Base-by-base conservation (phyloP, 2,888 invertebrate species). In the Lycia hirtaria region DNA sequence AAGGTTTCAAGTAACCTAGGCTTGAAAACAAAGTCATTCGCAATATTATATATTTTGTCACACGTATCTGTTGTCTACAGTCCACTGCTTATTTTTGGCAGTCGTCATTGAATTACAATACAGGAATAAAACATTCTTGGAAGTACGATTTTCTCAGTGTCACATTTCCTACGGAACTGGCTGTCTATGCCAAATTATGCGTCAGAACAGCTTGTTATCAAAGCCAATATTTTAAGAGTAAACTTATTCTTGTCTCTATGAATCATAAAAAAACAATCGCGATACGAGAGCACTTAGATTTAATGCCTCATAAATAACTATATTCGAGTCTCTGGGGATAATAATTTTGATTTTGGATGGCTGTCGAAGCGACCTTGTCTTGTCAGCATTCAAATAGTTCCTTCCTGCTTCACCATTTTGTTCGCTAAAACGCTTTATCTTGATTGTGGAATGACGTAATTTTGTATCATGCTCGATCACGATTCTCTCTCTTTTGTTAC, bases 221-320 rank as follows among this genome's bases (percentile, higher is more conserved):
- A 73, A 59, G 62, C 35, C 43, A 62, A 65, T 73, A 73, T 74
- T 72, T 81, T 76, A 71, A 74, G 73, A 65, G 51, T 59, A 64
- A 44, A 57, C 60, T 72, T 76, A 78, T 78, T 76, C 60, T 66
- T 48, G 64, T 63, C 28, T 61, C 37, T 63, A 58, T 78, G 78
- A 80, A 77, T 80, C 77, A 81, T 72, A 72, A 71, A 72, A 71
- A 67, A 70, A 67, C 66, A 64, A 71, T 65, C 49, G 35, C 32
- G 22, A 57, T 55, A 55, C 47, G 45, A 45, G 41, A 54, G 54
- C 52, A 60, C 48, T 62, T 52, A 51, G 48, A 56, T 57, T 55
- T 58, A 58, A 37, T 60, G 38, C 59, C 32, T 53, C 43, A 41
- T 56, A 66, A 64, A 59, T 59, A 65, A 38, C 35, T 52, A 55